Base-by-base conservation (phyloP, 2,797 vertebrate species). In the Sebastolobus alascanus region DNA sequence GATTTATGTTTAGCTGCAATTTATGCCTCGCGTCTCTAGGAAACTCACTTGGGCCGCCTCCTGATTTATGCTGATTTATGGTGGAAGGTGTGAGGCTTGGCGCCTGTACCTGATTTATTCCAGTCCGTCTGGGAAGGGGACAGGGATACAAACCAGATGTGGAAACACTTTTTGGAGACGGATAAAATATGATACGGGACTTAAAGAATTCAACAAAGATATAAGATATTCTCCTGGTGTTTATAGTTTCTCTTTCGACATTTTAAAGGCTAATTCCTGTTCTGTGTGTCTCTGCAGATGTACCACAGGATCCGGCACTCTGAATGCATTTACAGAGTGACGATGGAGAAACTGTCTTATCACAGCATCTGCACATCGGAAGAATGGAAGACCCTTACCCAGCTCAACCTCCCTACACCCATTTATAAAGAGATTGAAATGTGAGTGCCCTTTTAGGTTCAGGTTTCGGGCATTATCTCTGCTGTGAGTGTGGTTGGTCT, bases 251-350 rank as follows among this genome's bases (percentile, higher is more conserved):
- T 75, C 54, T 59, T 66, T 43, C 18, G 33, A 37, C 63, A 65
- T 81, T 86, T 79, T 63, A 74, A 82, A 82, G 70, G 74, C 67
- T 73, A 55, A 88, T 76, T 73, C 59, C 59, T 75, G 52, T 38
- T 43, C 58, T 73, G 55, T 77, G 29, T 67, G 18, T 87, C 50
- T 82, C 56, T 89, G 56, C 84, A 99, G 98, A 99, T 99, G 98
- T 99, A 99, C 92, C 99, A 99, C 91, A 95, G 97, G 91, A 99
- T 99, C 87, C 97, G 97, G 75, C 98, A 99, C 94, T 99, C 99
- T 9, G 99, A 99, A 95, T 99, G 98, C 94, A 99, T 99, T 91
- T 99, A 99, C 93, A 96, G 99, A 87, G 99, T 99, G 77, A 99
- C 99, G 0, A 98, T 99, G 98, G 99, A 99, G 91, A 99, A 99